Evolutionary conservation across 92 coral and sea anemone species (phyloP).

Genomic region (Phymanthus crucifer): DNA sequence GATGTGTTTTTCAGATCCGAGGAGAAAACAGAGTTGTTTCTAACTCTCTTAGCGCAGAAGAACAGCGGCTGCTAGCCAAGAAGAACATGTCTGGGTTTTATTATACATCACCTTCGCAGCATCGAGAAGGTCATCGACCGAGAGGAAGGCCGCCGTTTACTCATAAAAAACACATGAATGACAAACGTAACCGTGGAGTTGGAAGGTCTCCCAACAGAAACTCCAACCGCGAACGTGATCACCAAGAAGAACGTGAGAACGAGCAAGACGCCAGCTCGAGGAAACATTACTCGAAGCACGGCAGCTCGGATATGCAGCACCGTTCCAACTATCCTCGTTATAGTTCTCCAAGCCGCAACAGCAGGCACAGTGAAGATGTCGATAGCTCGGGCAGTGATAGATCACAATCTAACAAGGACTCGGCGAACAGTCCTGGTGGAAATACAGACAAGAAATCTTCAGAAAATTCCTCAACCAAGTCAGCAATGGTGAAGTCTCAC

Average conservation of each 20-base stretch:
- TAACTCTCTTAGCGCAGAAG: slow-evolving; percentile 78
- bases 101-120: slow-evolving; percentile 78
- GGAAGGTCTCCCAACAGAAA: slow-evolving; percentile 70
- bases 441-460: slow-evolving; percentile 22
- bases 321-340: slow-evolving; percentile 49
- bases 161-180: slow-evolving; percentile 65
- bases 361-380: slow-evolving; percentile 49
- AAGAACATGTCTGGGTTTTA: slow-evolving; percentile 77
- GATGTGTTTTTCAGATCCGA: slow-evolving; percentile 58
- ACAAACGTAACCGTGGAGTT: slow-evolving; percentile 66
- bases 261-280: slow-evolving; percentile 37
- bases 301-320: slow-evolving; percentile 30
- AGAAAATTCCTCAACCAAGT: slow-evolving; percentile 35
- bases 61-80: slow-evolving; percentile 39
- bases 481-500: slow-evolving; percentile 51
- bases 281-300: slow-evolving; percentile 42
- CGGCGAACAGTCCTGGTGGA: slow-evolving; percentile 14
- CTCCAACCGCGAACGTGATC: slow-evolving; percentile 63
- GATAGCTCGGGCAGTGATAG: slow-evolving; percentile 40
- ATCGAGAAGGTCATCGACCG: slow-evolving; percentile 76
- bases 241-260: slow-evolving; percentile 49
- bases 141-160: slow-evolving; percentile 82
- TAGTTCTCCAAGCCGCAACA: slow-evolving; percentile 60
- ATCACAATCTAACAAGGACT: slow-evolving; percentile 39
- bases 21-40: slow-evolving; percentile 66